Evolutionary conservation across 1,140 invertebrate species (phyloP).

Genomic region (Ladona fulva): DNA sequence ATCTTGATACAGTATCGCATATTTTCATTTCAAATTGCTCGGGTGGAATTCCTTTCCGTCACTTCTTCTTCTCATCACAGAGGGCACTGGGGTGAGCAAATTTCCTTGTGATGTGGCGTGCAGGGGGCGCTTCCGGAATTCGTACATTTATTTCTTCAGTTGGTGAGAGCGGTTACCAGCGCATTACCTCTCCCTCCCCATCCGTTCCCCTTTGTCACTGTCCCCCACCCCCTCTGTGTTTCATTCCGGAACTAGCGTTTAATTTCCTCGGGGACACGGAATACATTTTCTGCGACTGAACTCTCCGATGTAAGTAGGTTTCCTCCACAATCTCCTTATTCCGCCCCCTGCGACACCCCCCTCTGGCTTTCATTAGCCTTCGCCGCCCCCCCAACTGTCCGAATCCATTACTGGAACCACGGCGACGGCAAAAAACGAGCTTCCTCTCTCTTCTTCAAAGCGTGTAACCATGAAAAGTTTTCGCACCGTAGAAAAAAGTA

Average conservation of each 20-base stretch:
- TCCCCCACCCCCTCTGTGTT: slow-evolving; percentile 13
- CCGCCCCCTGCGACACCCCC: too few species aligned
- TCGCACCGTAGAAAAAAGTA: too few species aligned
- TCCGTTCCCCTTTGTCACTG: slow-evolving; percentile 12
- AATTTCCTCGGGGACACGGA: slow-evolving; percentile 19
- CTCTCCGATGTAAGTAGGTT: slow-evolving; percentile 4
- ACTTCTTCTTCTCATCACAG: too few species aligned
- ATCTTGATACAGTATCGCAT: too few species aligned
- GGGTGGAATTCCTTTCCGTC: too few species aligned
- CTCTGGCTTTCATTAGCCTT: not conserved
- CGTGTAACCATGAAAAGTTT: not conserved
- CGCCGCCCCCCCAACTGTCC: not conserved
- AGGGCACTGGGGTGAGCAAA: too few species aligned
- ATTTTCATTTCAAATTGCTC: too few species aligned
- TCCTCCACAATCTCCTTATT: not conserved
- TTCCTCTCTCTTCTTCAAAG: slow-evolving; percentile 9
- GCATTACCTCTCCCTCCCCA: not conserved
- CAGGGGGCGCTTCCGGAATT: too few species aligned
- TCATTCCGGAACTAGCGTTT: not conserved
- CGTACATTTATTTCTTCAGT: too few species aligned
- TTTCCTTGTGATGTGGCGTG: too few species aligned
- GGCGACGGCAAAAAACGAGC: too few species aligned
- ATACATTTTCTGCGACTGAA: slow-evolving; percentile 17
- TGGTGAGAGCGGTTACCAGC: too few species aligned
- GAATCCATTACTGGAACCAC: not conserved